phyloP scores from a whole-genome alignment of 2,797 vertebrate genomes.

The Kryptopterus vitreolus region DNA sequence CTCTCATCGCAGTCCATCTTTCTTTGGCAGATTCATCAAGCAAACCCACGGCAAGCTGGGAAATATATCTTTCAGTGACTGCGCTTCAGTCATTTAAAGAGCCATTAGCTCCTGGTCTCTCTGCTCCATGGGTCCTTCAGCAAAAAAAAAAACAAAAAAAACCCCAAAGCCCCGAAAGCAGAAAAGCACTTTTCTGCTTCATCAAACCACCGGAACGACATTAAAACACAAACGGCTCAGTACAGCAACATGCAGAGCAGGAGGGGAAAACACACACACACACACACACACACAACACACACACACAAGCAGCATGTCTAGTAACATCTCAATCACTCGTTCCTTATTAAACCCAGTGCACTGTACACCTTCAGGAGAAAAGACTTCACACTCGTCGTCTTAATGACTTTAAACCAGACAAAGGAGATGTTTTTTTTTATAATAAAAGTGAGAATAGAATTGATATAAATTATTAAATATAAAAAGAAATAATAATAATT shows the following conservation, averaged over 20 bases:
- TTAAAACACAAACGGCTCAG: constrained; percentile 33
- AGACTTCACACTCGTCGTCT: no score
- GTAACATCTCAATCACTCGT: neutral
- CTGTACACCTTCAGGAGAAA: no score
- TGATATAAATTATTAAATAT: no score
- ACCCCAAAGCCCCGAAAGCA: constrained; percentile 9
- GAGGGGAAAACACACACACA: neutral
- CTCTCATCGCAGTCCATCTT: no score
- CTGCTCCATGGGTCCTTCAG: constrained; percentile 5
- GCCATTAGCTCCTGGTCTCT: constrained; percentile 34
- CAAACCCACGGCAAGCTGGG: constrained; percentile 19
- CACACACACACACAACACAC: neutral
- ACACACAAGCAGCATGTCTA: neutral
- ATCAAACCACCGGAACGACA: constrained; percentile 62
- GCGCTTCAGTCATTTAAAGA: constrained; percentile 43
- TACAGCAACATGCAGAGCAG: neutral
- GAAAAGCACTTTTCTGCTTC: constrained; percentile 79
- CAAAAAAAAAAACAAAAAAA: no score
- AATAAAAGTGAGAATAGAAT: neutral
- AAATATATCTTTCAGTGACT: constrained; percentile 6
- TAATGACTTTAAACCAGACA: neutral
- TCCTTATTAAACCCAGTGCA: neutral
- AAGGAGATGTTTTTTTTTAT: neutral
- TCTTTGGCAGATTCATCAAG: constrained; percentile 26
- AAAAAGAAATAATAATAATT: no score